Conservation (phyloP, 2,113 vertebrate genomes). For the Mustela lutreola region DNA sequence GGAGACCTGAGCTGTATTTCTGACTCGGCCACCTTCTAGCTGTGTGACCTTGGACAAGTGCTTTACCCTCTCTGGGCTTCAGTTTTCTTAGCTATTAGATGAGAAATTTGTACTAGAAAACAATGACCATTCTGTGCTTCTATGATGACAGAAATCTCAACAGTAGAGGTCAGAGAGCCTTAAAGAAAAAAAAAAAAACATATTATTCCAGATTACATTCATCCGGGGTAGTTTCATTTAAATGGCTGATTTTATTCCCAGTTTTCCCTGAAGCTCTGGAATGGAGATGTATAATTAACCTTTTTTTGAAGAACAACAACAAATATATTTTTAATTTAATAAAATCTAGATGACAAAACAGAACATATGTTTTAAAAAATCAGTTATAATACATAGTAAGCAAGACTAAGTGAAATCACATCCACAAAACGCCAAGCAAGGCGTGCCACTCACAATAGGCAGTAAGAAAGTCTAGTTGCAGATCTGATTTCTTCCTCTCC, state of each 20-base stretch:
- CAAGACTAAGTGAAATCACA: constrained; percentile 57
- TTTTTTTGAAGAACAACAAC: neutral
- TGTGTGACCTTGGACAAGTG: neutral
- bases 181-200: constrained; percentile 2
- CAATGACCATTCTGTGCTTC: neutral
- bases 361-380: neutral
- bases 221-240: constrained; percentile 35
- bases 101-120: constrained; percentile 16
- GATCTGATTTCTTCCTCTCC: neutral
- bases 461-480: neutral
- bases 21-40: constrained; percentile 5
- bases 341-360: constrained; percentile 47
- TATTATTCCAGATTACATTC: constrained; percentile 40
- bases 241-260: constrained; percentile 19
- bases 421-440: constrained; percentile 33
- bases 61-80: constrained; percentile 24
- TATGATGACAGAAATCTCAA: neutral
- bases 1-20: neutral
- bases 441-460: neutral
- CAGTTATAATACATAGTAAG: neutral
- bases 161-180: neutral
- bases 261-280: constrained; percentile 13
- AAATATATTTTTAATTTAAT: constrained; percentile 19
- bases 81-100: constrained; percentile 38
- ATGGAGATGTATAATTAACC: neutral